Percentiles rank a stretch among this genome's conserved stretches.
These are phyloP conservation scores for Acanthaster planci DNA, from an alignment of 35 echinoderm and acorn worm species.

Conservation along the genomic window DNA sequence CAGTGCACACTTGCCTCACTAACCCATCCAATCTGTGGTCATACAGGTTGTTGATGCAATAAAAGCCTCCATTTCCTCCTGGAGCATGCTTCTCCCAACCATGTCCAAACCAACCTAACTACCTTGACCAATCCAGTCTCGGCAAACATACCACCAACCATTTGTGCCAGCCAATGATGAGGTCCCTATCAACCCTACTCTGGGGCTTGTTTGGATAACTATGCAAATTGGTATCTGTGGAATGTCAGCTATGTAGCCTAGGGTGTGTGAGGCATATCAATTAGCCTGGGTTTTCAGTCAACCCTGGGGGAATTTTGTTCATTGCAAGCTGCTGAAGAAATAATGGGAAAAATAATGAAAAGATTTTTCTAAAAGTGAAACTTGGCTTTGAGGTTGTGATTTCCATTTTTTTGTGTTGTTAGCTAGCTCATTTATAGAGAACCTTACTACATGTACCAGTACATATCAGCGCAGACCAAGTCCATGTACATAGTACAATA, in stretches of 20 bases:
- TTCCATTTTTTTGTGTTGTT: no score
- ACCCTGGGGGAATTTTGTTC: no score
- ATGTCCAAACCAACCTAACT: background rate
- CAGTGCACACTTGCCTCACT: background rate
- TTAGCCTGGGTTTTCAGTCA: no score
- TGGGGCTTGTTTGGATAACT: slow-evolving; percentile 43
- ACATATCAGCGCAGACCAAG: no score
- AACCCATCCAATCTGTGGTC: background rate
- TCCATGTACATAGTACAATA: no score
- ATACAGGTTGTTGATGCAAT: background rate
- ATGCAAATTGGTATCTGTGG: slow-evolving; percentile 44
- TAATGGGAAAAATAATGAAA: no score
- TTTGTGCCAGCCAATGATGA: no score
- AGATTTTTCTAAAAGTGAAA: no score
- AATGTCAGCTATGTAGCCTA: slow-evolving; percentile 36
- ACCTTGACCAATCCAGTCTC: background rate
- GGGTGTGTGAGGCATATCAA: background rate
- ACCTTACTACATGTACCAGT: no score
- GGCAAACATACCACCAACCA: background rate
- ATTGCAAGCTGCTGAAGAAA: no score
- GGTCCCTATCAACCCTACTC: background rate
- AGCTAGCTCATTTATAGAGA: no score
- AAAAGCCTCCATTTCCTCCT: background rate
- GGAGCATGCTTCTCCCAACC: background rate
- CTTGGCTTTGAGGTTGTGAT: no score